Percentiles rank a stretch among this genome's conserved stretches.
Conservation (phyloP, 1,140 invertebrate genomes). For the Drosophila takahashii region DNA sequence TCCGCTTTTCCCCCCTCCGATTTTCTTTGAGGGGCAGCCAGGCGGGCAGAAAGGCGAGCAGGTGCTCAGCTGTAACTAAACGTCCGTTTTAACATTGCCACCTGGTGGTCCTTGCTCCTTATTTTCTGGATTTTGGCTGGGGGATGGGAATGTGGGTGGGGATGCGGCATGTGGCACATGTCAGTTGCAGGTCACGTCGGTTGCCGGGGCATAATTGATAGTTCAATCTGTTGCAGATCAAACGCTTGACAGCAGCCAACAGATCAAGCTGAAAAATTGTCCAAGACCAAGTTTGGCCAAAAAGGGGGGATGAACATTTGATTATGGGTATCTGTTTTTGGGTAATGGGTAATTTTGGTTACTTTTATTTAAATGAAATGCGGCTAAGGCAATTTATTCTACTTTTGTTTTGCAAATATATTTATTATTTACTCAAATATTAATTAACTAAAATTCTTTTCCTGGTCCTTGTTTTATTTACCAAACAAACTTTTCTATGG, state of each 20-base stretch:
- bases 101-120: slow-evolving; percentile 34
- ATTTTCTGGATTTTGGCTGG: neutral
- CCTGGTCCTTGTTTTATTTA: too few species aligned
- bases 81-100: slow-evolving; percentile 67
- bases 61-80: slow-evolving; percentile 80
- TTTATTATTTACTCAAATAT: too few species aligned
- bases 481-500: neutral
- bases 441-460: too few species aligned
- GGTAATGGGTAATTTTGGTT: too few species aligned
- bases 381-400: neutral
- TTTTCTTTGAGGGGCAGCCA: slow-evolving; percentile 64
- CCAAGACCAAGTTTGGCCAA: slow-evolving; percentile 7
- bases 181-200: slow-evolving; percentile 65
- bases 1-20: slow-evolving; percentile 10
- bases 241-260: slow-evolving; percentile 80
- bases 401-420: too few species aligned
- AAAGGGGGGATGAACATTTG: slow-evolving; percentile 1
- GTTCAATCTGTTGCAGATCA: slow-evolving; percentile 82
- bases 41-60: slow-evolving; percentile 53
- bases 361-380: neutral
- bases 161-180: slow-evolving; percentile 42
- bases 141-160: slow-evolving; percentile 13
- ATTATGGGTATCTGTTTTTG: slow-evolving; percentile 9
- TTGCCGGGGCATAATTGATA: slow-evolving; percentile 72
- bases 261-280: slow-evolving; percentile 81